Evolutionary conservation across 2,797 vertebrate species (phyloP).

Genomic region (Chromis chromis): DNA sequence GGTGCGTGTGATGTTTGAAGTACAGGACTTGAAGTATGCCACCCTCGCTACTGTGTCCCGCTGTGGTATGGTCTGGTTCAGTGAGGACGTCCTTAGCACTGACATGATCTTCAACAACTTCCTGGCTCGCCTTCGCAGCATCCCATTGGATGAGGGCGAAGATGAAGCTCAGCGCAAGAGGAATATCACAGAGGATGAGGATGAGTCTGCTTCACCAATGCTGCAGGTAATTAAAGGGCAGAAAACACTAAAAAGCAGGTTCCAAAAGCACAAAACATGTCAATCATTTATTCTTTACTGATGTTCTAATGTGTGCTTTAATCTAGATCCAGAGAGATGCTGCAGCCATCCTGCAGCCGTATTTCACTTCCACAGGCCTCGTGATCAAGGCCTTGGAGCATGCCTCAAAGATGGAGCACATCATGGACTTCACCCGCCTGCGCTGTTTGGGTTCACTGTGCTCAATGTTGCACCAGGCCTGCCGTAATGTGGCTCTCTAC

Average conservation of each 20-base stretch:
- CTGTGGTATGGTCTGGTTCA: constrained; percentile 99
- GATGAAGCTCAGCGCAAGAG: constrained; percentile 95
- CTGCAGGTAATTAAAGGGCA: constrained; percentile 87
- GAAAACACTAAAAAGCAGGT: not conserved
- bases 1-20: constrained; percentile 99
- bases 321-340: constrained; percentile 94
- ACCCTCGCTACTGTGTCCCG: constrained; percentile 98
- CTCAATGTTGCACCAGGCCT: constrained; percentile 99
- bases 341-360: constrained; percentile 92
- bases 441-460: constrained; percentile 96
- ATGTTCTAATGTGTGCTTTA: not conserved
- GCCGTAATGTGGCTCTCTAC: constrained; percentile 96
- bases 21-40: constrained; percentile 98
- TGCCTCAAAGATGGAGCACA: constrained; percentile 97
- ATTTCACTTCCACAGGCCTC: constrained; percentile 96
- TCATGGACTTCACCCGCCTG: constrained; percentile 98
- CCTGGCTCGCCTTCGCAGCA: constrained; percentile 93
- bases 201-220: constrained; percentile 96
- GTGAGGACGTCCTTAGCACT: constrained; percentile 97
- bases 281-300: not conserved
- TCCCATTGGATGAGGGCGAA: constrained; percentile 98
- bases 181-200: constrained; percentile 93
- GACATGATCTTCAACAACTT: constrained; percentile 99
- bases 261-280: not conserved
- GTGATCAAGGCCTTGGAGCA: constrained; percentile 98